Evolutionary conservation across 2,113 vertebrate species (phyloP).

Genomic region (Loxodonta africana): DNA sequence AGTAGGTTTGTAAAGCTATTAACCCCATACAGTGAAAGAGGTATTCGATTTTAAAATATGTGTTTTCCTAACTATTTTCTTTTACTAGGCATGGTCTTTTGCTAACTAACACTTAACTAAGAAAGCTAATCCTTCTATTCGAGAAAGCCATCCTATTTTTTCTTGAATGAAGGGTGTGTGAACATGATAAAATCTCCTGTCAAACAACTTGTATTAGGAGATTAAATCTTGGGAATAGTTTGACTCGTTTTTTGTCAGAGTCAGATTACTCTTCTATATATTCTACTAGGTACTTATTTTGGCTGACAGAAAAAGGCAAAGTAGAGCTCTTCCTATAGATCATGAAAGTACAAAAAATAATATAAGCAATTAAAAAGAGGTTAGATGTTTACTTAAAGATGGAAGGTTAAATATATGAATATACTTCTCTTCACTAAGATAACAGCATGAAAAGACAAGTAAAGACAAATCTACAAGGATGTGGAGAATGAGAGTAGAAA

Average conservation of each 20-base stretch:
- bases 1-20: not conserved
- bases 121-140: not conserved
- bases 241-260: not conserved
- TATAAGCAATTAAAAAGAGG: not conserved
- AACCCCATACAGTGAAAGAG: not conserved
- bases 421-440: not conserved
- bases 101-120: not conserved
- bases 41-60: not conserved
- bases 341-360: slow-evolving; percentile 10
- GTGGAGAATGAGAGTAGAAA: not conserved
- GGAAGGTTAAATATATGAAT: not conserved
- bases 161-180: not conserved
- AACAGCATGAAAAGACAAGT: not conserved
- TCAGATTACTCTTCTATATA: not conserved
- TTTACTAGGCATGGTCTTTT: not conserved
- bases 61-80: not conserved
- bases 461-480: not conserved
- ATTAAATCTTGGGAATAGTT: not conserved
- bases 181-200: not conserved
- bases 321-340: not conserved
- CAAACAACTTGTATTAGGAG: not conserved
- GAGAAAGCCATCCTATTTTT: not conserved
- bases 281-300: not conserved
- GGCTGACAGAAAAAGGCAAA: not conserved
- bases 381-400: slow-evolving; percentile 10